Evolutionary conservation across 2,113 vertebrate species (phyloP).

Genomic region (Thamnaconus septentrionalis): DNA sequence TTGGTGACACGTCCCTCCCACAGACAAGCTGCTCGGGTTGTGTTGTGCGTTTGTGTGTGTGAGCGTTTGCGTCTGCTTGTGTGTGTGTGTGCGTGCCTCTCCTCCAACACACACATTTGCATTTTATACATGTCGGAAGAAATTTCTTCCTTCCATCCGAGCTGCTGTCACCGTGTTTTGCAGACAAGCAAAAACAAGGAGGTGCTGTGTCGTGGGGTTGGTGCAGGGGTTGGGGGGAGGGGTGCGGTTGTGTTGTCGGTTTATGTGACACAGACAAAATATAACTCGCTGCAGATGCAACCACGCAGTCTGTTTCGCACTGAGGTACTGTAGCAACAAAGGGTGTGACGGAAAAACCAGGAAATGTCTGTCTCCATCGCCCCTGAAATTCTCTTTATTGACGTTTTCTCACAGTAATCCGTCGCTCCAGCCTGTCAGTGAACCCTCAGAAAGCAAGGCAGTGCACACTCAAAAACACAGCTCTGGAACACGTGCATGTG

Average conservation of each 20-base stretch:
- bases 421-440: too few relatives aligned
- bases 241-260: constrained; percentile 26
- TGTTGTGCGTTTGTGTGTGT: too few relatives aligned
- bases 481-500: too few relatives aligned
- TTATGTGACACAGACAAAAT: constrained; percentile 58
- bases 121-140: constrained; percentile 71
- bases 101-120: constrained; percentile 69
- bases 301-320: constrained; percentile 44
- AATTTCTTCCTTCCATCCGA: constrained; percentile 51
- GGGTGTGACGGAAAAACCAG: constrained; percentile 25
- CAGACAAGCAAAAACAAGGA: constrained; percentile 39
- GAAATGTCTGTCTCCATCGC: constrained; percentile 5
- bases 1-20: constrained; percentile 68
- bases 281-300: constrained; percentile 33
- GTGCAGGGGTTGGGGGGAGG: too few relatives aligned
- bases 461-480: too few relatives aligned
- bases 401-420: too few relatives aligned
- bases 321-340: constrained; percentile 28
- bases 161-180: constrained; percentile 65
- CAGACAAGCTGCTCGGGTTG: constrained; percentile 61
- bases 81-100: constrained; percentile 25
- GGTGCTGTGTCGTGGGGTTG: too few relatives aligned
- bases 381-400: too few relatives aligned
- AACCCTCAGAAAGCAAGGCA: too few relatives aligned
- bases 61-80: too few relatives aligned